These are phyloP conservation scores for Hyalella azteca DNA, from an alignment of 2,888 invertebrate species.

Conservation along the genomic window DNA sequence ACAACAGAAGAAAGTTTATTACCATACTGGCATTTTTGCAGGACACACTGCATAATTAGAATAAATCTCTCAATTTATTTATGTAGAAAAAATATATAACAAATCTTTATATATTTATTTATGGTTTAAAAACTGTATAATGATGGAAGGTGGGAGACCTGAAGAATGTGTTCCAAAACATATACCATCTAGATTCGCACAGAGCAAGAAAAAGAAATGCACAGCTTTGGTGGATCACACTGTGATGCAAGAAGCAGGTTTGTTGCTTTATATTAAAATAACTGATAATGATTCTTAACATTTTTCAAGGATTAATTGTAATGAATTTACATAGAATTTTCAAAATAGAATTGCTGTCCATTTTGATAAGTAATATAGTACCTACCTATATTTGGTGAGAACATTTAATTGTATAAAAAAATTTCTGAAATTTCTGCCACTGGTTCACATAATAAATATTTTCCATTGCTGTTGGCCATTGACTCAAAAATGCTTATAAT, in stretches of 20 bases:
- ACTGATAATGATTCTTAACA: neutral
- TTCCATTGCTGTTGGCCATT: neutral
- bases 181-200: neutral
- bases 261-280: neutral
- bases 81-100: too few relatives aligned
- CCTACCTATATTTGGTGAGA: neutral
- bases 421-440: neutral
- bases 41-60: too few relatives aligned
- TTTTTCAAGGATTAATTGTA: neutral
- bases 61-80: too few relatives aligned
- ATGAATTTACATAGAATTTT: neutral
- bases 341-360: neutral
- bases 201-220: constrained; percentile 40
- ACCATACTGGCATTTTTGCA: too few relatives aligned
- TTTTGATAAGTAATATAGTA: neutral
- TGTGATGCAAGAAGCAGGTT: constrained; percentile 48
- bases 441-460: neutral
- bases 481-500: neutral
- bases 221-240: constrained; percentile 51
- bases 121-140: too few relatives aligned
- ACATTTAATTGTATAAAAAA: neutral
- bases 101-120: too few relatives aligned
- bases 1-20: too few relatives aligned
- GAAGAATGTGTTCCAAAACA: neutral
- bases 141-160: neutral